Conservation (phyloP, 2,797 vertebrate species). For the Phalanger gymnotis region DNA sequence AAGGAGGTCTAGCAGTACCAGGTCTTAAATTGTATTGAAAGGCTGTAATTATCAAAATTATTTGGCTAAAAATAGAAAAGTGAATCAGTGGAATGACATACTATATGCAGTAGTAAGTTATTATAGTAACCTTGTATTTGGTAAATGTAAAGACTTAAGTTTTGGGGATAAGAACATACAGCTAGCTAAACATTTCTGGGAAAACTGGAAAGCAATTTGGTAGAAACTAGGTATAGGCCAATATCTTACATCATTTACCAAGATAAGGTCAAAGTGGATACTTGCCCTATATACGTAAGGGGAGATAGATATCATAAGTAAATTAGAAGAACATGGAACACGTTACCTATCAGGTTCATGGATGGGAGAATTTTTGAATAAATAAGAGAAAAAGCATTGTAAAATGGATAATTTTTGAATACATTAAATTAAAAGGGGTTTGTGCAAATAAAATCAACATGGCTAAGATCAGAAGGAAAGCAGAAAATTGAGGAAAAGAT, state of each 20-base stretch:
- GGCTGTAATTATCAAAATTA: not conserved
- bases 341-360: too few species aligned
- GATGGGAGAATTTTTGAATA: not conserved
- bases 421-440: not conserved
- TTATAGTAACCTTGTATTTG: not conserved
- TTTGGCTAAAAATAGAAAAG: not conserved
- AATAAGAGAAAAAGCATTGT: not conserved
- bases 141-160: not conserved
- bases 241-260: not conserved
- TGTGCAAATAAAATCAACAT: not conserved
- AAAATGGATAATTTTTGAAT: not conserved
- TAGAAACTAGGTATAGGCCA: not conserved
- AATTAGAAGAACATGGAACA: not conserved
- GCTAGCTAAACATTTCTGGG: not conserved
- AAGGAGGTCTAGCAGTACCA: not conserved
- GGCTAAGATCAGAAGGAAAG: not conserved
- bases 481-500: not conserved
- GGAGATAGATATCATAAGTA: too few species aligned
- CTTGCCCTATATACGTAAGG: too few species aligned
- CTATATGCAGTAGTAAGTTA: not conserved
- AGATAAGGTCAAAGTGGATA: not conserved
- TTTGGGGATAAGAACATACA: not conserved
- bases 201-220: not conserved
- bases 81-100: not conserved
- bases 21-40: not conserved